Evolutionary conservation across 2,888 invertebrate species (phyloP), one percentile per base, ranked within the genome.

Genomic region (Cistogaster globosa): DNA sequence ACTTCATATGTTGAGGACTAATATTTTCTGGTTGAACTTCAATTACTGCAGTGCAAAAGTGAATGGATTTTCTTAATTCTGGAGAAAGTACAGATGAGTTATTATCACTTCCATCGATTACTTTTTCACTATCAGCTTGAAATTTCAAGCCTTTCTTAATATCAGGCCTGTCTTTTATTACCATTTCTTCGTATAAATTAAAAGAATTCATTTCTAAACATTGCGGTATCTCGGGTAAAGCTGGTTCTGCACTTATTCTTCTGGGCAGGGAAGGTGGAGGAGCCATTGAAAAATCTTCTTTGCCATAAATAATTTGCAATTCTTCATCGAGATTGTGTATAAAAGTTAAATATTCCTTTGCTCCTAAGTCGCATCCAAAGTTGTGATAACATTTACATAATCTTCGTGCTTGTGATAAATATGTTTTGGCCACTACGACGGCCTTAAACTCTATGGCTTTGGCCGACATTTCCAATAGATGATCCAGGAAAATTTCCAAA

Each of bases 381-480:
- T 94, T 94, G 77, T 95, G 95, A 80, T 93, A 92, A 16, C 96
- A 92, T 80, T 93, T 94, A 53, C 95, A 94, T 3, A 97, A 92
- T 69, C 96, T 93, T 84, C 94, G 94, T 0, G 96, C 95, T 89
- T 97, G 97, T 82, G 95, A 94, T 53, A 97, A 92, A 89, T 96
- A 96, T 81, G 95, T 94, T 1, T 94, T 92, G 9, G 95, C 95
- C 89, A 96, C 95, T 78, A 93, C 93, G 22, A 93, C 92, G 0
- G 95, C 94, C 14, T 94, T 94, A 84, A 95, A 95, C 84, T 94
- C 93, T 18, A 94, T 94, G 86, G 95, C 95, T 67, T 94, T 94
- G 72, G 94, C 93, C 0, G 96, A 95, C 94, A 97, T 96, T 71
- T 94, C 94, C 48, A 96, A 94, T 88, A 96, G 95, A 88, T 96